Evolutionary conservation across 1,140 invertebrate genomes (phyloP).

Genomic region (Globodera rostochiensis): DNA sequence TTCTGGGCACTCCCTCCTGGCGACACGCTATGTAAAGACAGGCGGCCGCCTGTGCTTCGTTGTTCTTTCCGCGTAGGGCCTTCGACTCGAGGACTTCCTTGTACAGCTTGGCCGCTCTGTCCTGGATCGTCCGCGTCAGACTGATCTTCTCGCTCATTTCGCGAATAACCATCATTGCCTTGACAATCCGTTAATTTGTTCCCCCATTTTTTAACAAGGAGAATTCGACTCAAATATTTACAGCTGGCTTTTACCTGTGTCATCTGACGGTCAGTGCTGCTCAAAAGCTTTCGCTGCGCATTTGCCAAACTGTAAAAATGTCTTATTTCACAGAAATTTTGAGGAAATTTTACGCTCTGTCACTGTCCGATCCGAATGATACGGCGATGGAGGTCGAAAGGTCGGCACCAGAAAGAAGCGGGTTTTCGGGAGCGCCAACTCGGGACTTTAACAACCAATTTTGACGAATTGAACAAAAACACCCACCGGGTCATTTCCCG

Average conservation of each 20-base stretch:
- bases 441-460: constrained; percentile 21
- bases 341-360: constrained; percentile 45
- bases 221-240: background rate
- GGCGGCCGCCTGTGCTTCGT: constrained; percentile 96
- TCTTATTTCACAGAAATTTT: background rate
- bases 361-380: constrained; percentile 75
- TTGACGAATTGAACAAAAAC: background rate
- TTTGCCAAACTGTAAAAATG: constrained; percentile 57
- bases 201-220: background rate
- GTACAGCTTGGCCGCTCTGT: constrained; percentile 91
- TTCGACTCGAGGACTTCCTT: constrained; percentile 97
- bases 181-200: background rate
- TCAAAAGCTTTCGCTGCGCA: constrained; percentile 60
- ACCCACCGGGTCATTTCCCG: constrained; percentile 80
- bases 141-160: constrained; percentile 97
- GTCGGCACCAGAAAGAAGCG: constrained; percentile 89
- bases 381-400: constrained; percentile 95
- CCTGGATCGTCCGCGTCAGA: constrained; percentile 87
- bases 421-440: constrained; percentile 86
- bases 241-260: constrained; percentile 71
- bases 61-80: constrained; percentile 87
- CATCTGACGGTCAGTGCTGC: constrained; percentile 78
- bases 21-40: constrained; percentile 98
- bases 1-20: constrained; percentile 95
- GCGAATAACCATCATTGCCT: constrained; percentile 90